phyloP scores from a whole-genome alignment of 1,140 invertebrate species.

The Calosoma granatense region DNA sequence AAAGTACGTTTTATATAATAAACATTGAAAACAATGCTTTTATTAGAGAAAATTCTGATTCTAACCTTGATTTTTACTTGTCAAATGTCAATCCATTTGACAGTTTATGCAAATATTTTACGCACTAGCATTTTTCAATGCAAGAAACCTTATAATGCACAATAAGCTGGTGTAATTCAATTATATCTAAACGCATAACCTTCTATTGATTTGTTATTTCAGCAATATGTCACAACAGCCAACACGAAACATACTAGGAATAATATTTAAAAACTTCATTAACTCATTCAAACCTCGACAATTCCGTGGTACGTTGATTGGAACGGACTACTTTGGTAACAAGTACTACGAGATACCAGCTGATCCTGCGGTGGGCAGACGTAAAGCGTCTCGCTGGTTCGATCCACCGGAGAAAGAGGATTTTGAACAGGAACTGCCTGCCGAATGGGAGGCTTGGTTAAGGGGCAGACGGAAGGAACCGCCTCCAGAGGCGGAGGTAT shows the following conservation, averaged over 20 bases:
- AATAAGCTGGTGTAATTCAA: too few relatives aligned
- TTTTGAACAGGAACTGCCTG: conserved; percentile 60
- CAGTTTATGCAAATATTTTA: too few relatives aligned
- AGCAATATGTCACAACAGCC: conserved; percentile 33
- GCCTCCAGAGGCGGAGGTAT: conserved; percentile 61
- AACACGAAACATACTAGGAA: conserved; percentile 31
- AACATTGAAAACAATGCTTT: too few relatives aligned
- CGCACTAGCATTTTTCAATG: too few relatives aligned
- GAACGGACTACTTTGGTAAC: conserved; percentile 63
- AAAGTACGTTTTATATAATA: too few relatives aligned
- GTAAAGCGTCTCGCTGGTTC: conserved; percentile 58
- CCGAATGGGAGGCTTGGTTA: conserved; percentile 80
- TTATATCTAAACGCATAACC: too few relatives aligned
- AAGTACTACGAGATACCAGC: conserved; percentile 68
- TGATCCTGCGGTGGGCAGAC: conserved; percentile 44
- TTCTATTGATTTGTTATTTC: too few relatives aligned
- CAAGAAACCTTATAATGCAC: too few relatives aligned
- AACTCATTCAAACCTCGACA: conserved; percentile 46
- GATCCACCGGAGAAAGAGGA: conserved; percentile 47
- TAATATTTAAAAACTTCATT: conserved; percentile 46
- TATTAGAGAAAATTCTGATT: too few relatives aligned
- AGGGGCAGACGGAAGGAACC: conserved; percentile 53
- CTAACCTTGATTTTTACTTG: too few relatives aligned
- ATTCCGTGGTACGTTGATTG: conserved; percentile 39
- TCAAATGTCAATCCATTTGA: too few relatives aligned